Evolutionary conservation across 1,140 invertebrate species (phyloP), one percentile per base, ranked within the genome.

Genomic region (Holotrichia oblita): DNA sequence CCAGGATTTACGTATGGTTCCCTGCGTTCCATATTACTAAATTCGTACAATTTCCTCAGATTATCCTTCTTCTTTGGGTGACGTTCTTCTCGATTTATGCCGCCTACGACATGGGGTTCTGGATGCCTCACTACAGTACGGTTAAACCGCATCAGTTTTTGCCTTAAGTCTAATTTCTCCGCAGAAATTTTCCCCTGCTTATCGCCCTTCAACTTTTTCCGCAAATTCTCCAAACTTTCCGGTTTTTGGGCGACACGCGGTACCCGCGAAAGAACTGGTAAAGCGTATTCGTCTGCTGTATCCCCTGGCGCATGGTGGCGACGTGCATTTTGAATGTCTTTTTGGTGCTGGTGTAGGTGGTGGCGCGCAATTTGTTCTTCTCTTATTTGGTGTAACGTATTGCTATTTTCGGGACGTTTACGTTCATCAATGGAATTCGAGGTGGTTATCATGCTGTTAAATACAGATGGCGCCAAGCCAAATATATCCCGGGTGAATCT

Each of bases 31-130:
- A 73, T 72, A 9, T 79, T 79, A 40, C 80, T 80, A 20, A 83
- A 79, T 8, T 72, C 73, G 59, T 80, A 79, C 44, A 86, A 73
- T 27, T 78, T 73, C 6, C 80, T 76, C 8, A 85, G 79, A 64
- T 82, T 83, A 74, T 86, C 83, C 24, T 55, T 78, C 42, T 78
- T 78, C 55, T 59, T 78, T 27, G 20, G 20, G 24, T 69, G 20
- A 34, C 61, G 61, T 69, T 79, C 34, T 59, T 75, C 72, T 61
- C 20, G 77, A 48, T 22, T 78, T 22, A 61, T 42, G 40, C 17
- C 77, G 22, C 61, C 61, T 55, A 55, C 48, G 48, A 55, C 14
- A 17, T 17, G n/a, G n/a, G 48, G 48, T 55, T 69, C 61, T 27
- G 17, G 8, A 69, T 69, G 61, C 61, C 61, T 69, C 8, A 10